Evolutionary conservation across 2,797 vertebrate species (phyloP), one percentile per base, ranked within the genome.

Genomic region (Enteromius afrohamiltoni): DNA sequence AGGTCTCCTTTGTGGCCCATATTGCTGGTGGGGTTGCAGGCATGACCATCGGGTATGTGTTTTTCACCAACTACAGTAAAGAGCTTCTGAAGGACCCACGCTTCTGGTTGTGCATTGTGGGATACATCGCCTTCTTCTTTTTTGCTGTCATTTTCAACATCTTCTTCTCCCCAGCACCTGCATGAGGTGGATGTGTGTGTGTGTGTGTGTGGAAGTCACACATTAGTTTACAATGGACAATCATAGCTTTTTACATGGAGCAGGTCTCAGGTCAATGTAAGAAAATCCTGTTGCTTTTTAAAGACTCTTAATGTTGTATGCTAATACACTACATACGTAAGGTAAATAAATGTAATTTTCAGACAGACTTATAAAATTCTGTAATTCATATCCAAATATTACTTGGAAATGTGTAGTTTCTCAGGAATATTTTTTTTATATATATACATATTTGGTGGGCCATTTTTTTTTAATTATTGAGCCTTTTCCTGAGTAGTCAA

Each of bases 1-100:
- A 98, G 97, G 97, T 98, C 45, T 98, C 97, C 47, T 97, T 98
- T 78, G 96, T 97, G 83, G 97, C 97, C 85, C 97, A 98, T 86
- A 93, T 98, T 42, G 97, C 94, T 4, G 97, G 97, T 0, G 95
- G 96, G 9, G 88, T 96, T 65, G 96, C 97, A 2, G 97, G 97
- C 19, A 97, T 98, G 96, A 96, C 96, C 51, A 88, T 98, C 4
- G 97, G 97, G 74, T 98, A 97, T 65, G 95, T 96, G 14, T 97
- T 98, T 90, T 98, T 98, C 90, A 97, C 95, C 73, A 94, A 89
- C 84, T 98, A 96, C 90, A 92, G 96, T 91, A 88, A 93, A 86
- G 95, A 95, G 64, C 91, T 97, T 4, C 91, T 97, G 40, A 96
- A 95, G 89, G 97, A 98, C 85, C 95, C 95, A 0, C 94, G 95